Conservation (phyloP, 2,797 vertebrate species). For the Chiropotes sagulatus region DNA sequence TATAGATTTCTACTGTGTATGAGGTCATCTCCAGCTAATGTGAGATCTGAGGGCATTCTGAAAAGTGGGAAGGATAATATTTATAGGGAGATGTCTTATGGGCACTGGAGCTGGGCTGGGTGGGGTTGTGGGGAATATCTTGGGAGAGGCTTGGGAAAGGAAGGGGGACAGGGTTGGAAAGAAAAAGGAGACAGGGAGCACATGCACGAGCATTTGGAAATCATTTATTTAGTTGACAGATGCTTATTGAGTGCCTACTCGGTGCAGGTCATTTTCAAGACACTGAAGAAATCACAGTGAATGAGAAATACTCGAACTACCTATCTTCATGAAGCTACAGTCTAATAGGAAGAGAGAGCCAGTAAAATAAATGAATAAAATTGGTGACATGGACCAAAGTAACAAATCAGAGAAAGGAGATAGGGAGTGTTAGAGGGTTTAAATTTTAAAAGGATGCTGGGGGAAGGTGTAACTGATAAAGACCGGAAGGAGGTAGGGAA, state of each 20-base stretch:
- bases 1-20: rapidly evolving
- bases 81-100: not conserved
- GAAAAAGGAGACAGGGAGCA: not conserved
- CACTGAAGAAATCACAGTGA: not conserved
- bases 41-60: not conserved
- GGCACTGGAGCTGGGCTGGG: not conserved
- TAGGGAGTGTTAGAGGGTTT: not conserved
- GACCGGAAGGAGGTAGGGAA: not conserved
- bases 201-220: not conserved
- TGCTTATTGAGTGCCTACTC: not conserved
- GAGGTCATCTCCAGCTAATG: not conserved
- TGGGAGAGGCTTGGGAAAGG: not conserved
- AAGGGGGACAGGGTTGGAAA: not conserved
- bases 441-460: not conserved
- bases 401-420: not conserved
- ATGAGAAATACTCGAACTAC: not conserved
- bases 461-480: not conserved
- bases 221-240: not conserved
- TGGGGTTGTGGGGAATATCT: not conserved
- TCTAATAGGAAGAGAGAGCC: not conserved
- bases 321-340: not conserved
- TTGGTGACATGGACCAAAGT: not conserved
- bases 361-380: not conserved
- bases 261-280: not conserved
- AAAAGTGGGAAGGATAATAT: not conserved